Base-by-base conservation (phyloP, 2,113 vertebrate species). In the Thomomys bottae region DNA sequence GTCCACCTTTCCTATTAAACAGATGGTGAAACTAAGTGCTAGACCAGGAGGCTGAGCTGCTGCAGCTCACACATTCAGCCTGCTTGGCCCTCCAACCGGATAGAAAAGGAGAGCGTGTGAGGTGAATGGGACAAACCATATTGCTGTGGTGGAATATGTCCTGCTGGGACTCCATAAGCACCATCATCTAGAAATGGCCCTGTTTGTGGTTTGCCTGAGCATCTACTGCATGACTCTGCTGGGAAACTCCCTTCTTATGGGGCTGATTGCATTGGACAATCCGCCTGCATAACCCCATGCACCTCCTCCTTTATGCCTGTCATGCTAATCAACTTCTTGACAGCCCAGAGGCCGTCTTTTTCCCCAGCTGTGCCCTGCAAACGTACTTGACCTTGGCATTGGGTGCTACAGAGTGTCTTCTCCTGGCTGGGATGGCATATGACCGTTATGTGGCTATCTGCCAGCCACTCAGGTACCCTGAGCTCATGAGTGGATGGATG, bases 381-480 rank as follows among this genome's bases (percentile, higher is more conserved):
- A 92, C 94, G 85, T 96, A 91, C 91, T 49, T 96, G 38, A 96
- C 93, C 68, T 82, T 94, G 42, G 95, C 90, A 0, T 34, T 97
- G 38, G 95, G 93, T 10, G 54, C 85, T 17, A 84, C 90, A 0
- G 96, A 97, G 38, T 95, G 96, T 54, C 83, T 96, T 15, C 94
- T 97, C 54, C 49, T 97, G 73, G 94, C 94, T 0, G 14, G 86
- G 23, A 96, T 97, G 95, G 94, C 94, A 0, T 97, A 92, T 23
- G 96, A 96, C 78, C 45, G 71, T 36, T 97, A 96, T 1, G 78
- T 97, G 80, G 96, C 96, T 30, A 97, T 97, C 88, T 96, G 94
- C 79, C 89, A 89, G 49, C 95, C 96, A 0, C 87, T 97, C 14
- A 92, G 93, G 30, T 97, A 96, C 36, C 28, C 72, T 3, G 92